These are phyloP conservation scores for Eupithecia dodoneata DNA, from an alignment of 2,888 invertebrate species.

Conservation along the genomic window DNA sequence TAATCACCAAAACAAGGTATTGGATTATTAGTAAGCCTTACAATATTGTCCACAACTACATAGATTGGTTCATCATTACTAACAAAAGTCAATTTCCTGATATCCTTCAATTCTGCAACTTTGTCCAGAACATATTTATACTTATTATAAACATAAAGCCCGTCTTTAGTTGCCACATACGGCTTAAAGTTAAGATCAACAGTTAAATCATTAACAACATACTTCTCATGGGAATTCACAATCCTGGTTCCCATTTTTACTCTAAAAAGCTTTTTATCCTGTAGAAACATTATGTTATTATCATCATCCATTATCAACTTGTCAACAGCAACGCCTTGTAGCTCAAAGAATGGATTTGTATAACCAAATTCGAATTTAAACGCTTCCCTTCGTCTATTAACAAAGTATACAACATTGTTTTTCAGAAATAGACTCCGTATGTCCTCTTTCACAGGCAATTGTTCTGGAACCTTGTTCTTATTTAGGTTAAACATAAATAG, in stretches of 20 bases:
- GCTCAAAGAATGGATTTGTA: conserved; percentile 57
- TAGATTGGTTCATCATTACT: conserved; percentile 67
- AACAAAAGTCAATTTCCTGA: conserved; percentile 66
- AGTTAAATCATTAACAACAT: conserved; percentile 55
- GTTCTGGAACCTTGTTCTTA: conserved; percentile 59
- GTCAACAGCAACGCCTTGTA: conserved; percentile 59
- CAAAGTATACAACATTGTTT: conserved; percentile 62
- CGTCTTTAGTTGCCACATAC: conserved; percentile 61
- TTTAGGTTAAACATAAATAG: conserved; percentile 64
- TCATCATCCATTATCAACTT: conserved; percentile 68
- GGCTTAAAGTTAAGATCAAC: conserved; percentile 62
- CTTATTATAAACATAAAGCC: conserved; percentile 70
- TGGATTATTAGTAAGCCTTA: conserved; percentile 60
- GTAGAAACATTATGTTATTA: conserved; percentile 67
- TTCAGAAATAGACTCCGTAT: conserved; percentile 65
- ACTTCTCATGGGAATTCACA: conserved; percentile 64
- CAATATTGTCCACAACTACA: conserved; percentile 63
- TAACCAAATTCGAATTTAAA: conserved; percentile 66
- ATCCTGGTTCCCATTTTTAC: conserved; percentile 67
- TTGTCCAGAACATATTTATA: conserved; percentile 73
- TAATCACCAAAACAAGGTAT: conserved; percentile 58
- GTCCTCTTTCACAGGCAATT: conserved; percentile 65
- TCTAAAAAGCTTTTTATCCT: conserved; percentile 59
- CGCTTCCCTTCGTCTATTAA: conserved; percentile 61
- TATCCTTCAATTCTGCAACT: conserved; percentile 58